phyloP scores from a whole-genome alignment of 2,797 vertebrate genomes.

The Myotis myotis region DNA sequence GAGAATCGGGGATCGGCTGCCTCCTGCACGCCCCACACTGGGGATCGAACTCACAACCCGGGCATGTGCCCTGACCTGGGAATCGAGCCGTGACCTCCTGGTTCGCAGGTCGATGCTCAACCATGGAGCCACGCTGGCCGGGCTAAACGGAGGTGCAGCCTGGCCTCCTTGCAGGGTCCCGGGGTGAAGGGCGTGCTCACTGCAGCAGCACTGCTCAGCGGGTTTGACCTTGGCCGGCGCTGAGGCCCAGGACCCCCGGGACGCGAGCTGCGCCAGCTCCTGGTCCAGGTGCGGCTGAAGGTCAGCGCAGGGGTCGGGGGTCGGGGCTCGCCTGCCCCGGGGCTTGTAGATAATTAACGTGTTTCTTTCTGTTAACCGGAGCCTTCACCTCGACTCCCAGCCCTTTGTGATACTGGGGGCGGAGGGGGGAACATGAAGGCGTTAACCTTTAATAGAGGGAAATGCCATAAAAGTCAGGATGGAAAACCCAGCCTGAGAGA shows the following conservation, averaged over 20 bases:
- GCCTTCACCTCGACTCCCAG: conserved; percentile 85
- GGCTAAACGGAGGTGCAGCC: neutral
- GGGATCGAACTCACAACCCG: too few relatives aligned
- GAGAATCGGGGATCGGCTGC: too few relatives aligned
- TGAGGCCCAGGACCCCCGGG: conserved; percentile 82
- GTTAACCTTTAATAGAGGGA: conserved; percentile 83
- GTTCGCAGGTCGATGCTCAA: too few relatives aligned
- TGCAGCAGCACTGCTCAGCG: neutral
- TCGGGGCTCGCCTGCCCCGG: conserved; percentile 54
- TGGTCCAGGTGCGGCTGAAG: conserved; percentile 84
- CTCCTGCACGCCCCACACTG: too few relatives aligned
- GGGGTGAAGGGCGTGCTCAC: conserved; percentile 2
- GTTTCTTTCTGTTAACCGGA: conserved; percentile 81
- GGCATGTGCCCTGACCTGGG: too few relatives aligned
- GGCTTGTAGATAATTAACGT: conserved; percentile 84
- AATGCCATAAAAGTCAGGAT: conserved; percentile 78
- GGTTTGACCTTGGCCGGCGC: conserved; percentile 78
- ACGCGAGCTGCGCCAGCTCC: conserved; percentile 83
- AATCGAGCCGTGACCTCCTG: too few relatives aligned
- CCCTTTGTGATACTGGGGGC: conserved; percentile 76
- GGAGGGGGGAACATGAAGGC: conserved; percentile 71
- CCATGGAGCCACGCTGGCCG: too few relatives aligned
- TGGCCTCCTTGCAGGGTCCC: conserved; percentile 59
- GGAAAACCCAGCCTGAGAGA: conserved; percentile 64
- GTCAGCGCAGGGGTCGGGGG: conserved; percentile 66